Base-by-base conservation (phyloP, 2,797 vertebrate genomes). In the Syncerus caffer region DNA sequence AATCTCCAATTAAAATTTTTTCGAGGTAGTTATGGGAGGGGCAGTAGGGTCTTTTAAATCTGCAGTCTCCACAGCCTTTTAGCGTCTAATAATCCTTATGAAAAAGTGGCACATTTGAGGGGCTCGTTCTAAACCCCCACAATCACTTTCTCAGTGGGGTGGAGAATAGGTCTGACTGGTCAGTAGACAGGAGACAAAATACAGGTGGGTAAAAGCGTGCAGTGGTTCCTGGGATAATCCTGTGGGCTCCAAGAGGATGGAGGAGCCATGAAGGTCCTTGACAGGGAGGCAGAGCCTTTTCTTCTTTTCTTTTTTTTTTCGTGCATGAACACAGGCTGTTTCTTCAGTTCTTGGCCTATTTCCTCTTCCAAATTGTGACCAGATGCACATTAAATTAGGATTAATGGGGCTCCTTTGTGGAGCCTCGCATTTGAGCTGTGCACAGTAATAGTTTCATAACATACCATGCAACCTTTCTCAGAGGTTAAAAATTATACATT, bases 331-430 rank as follows among this genome's bases (percentile, higher is more conserved):
- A 42, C 6, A 0, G 64, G 57, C 80, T 89, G 85, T 62, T 95
- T 87, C 92, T 96, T 91, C 84, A 50, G 92, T 87, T 86, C 94
- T 94, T 92, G 93, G 94, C 96, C 97, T 95, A 67, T 97, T 97
- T 96, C 96, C 96, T 97, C 94, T 91, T 91, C 90, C 95, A 90
- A 97, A 97, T 80, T 96, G 96, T 95, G 96, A 97, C 96, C 97
- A 97, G 97, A 98, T 97, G 94, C 96, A 89, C 55, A 78, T 96
- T 95, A 95, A 98, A 97, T 98, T 78, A 97, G 98, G 94, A 97
- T 98, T 97, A 96, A 97, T 96, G 96, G 97, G 17, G 86, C 84
- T 82, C 80, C 91, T 97, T 96, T 53, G 95, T 78, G 96, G 91
- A 10, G 92, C 94, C 10, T 23, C 34, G 89, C 87, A 86, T 96